Evolutionary conservation across 2,113 vertebrate species (phyloP), one percentile per base, ranked within the genome.

Genomic region (Trochalopteron elliotii): DNA sequence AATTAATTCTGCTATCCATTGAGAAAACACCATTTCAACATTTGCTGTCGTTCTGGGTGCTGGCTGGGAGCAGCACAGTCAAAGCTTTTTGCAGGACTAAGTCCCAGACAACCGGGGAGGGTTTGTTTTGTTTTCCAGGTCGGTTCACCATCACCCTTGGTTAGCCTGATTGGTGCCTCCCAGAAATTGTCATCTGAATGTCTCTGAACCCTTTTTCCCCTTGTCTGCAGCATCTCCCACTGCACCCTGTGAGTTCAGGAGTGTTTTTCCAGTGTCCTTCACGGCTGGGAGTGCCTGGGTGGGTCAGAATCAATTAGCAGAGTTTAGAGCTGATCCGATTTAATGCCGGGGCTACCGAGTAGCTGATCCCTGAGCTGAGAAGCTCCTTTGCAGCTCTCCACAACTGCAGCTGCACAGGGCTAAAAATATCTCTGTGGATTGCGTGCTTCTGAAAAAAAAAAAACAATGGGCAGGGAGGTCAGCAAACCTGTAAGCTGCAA

Each of bases 401-500:
- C n/a, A 33, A 18, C 55, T 39, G 47, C 61, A 84, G 65, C 70
- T 80, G 68, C 76, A 70, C 50, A 7, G 21, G 20, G 67, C 78
- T 96, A 95, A 97, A 96, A 93, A 90, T 94, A 95, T 6, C 78
- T 57, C 33, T 12, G 45, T 35, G 87, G 72, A 92, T 10, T 57
- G 37, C 3, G 10, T 35, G 71, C 75, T 85, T 77, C 75, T 90
- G 67, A 74, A 95, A 94, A 96, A 93, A 71, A 20, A 49, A 12
- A 49, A 30, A 7, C 84, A 83, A 87, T 55, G 78, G 78, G 42
- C 75, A 90, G 42, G 39, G 22, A 90, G 93, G 94, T 94, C 90
- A 80, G 64, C 67, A 74, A 67, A 89, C 83, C 91, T 70, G 75
- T 40, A 69, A 80, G 79, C 82, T 80, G 88, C 74, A 93, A 90